Conservation (phyloP, 2,113 vertebrate species). For the Orientallactaga bullata region DNA sequence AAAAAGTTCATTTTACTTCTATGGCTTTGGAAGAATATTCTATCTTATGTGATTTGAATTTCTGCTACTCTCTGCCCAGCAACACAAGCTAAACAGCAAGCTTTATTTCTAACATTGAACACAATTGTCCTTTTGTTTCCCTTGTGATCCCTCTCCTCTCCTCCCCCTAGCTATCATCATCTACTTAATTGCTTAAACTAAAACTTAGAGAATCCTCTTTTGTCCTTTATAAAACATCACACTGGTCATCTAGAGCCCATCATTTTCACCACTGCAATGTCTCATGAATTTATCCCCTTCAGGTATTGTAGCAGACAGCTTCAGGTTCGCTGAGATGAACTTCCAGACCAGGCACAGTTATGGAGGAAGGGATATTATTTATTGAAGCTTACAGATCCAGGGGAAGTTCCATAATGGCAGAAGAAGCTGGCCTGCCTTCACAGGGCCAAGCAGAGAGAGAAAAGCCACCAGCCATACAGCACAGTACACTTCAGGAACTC, state of each 20-base stretch:
- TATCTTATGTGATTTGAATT: background rate
- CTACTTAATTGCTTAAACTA: constrained; percentile 31
- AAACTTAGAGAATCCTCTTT: background rate
- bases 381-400: no score
- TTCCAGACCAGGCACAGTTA: no score
- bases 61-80: constrained; percentile 17
- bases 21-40: background rate
- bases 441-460: no score
- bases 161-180: background rate
- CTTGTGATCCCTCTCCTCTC: background rate
- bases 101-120: background rate
- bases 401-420: no score
- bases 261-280: background rate
- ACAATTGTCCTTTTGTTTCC: constrained; percentile 2
- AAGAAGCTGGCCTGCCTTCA: no score
- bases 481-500: no score
- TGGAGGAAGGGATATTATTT: no score
- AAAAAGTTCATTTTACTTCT: background rate
- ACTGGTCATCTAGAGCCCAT: background rate
- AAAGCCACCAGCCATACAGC: no score
- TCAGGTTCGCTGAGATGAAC: no score
- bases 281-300: background rate
- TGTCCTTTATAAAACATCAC: constrained; percentile 15
- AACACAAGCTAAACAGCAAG: constrained; percentile 10
- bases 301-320: no score